These are phyloP conservation scores for Pholis gunnellus DNA, from an alignment of 2,113 vertebrate genomes.

Conservation along the genomic window DNA sequence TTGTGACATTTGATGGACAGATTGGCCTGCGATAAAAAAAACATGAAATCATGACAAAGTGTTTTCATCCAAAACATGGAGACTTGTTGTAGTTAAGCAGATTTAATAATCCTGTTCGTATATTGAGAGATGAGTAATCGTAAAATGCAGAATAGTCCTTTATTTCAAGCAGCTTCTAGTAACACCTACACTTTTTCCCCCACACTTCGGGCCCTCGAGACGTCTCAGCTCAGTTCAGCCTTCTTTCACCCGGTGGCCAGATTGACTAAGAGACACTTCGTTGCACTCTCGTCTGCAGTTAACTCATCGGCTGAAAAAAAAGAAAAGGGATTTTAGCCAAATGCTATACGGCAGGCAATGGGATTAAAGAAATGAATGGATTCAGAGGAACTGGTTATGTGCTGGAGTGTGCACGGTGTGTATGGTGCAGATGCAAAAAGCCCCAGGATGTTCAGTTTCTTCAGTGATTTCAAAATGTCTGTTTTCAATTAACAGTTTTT, in stretches of 20 bases:
- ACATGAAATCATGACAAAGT: neutral
- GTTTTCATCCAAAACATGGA: neutral
- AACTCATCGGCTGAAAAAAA: neutral
- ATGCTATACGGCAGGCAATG: neutral
- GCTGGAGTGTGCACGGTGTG: neutral
- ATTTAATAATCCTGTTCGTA: neutral
- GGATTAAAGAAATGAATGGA: slow-evolving; percentile 33
- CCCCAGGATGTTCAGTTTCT: slow-evolving; percentile 19
- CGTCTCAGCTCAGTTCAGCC: neutral
- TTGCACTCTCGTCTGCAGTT: neutral
- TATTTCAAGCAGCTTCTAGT: slow-evolving; percentile 3
- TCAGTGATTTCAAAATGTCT: slow-evolving; percentile 3
- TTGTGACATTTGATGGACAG: slow-evolving; percentile 8
- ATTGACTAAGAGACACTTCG: neutral
- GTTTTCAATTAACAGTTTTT: neutral
- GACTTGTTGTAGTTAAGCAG: neutral
- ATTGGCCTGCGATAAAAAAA: neutral
- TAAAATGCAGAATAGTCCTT: neutral
- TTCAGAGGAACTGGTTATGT: neutral
- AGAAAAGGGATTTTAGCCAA: slow-evolving; percentile 2
- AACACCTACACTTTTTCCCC: slow-evolving; percentile 6
- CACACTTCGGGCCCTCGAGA: neutral
- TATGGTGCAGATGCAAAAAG: slow-evolving; percentile 16
- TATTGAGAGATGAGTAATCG: neutral
- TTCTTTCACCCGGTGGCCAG: neutral